Base-by-base conservation (phyloP, 2,113 vertebrate species). In the Calidris pugnax region DNA sequence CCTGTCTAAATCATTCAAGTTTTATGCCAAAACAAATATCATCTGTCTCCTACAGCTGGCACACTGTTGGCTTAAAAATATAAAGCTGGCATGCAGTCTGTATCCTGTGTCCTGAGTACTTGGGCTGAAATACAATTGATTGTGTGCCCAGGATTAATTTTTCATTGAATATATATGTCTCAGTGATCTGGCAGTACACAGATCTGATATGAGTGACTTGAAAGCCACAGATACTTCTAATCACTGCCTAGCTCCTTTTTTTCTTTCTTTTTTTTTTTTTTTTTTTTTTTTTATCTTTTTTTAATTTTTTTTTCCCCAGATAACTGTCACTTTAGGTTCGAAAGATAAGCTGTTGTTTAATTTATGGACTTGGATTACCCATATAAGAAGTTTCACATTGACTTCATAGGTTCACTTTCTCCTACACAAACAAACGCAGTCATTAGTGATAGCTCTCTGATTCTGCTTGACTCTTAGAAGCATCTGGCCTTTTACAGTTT, bases 401-500 rank as follows among this genome's bases (percentile, higher is more conserved):
- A 90, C n/a, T 92, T 95, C 62, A 77, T 89, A 24, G 15, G 59
- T 28, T 89, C 47, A 26, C 7, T 90, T 95, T 86, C 80, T 82
- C 50, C 51, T 83, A 37, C 63, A 69, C 53, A 95, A 89, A 86
- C 64, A 88, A 90, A 62, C 9, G 28, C 48, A 85, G 74, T 60
- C 78, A 77, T 56, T 79, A 87, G 63, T 33, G 67, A 91, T 93
- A 89, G 68, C 33, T 60, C 47, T 45, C 22, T 76, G 67, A 84
- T 89, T 67, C 50, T 91, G 59, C 89, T 41, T 78, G 66, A 89
- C 47, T 63, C 43, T 23, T 48, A 84, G 69, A 85, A 93, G 93
- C 72, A 60, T 82, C 64, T 97, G 95, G 51, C 20, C 79, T 85
- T 91, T 89, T 86, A 39, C 39, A 90, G 37, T 35, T 96, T 81